Percentiles rank a stretch among this genome's conserved stretches.
These are phyloP conservation scores for Bergia sp. DNA, from an alignment of 92 coral and sea anemone species.

Conservation along the genomic window DNA sequence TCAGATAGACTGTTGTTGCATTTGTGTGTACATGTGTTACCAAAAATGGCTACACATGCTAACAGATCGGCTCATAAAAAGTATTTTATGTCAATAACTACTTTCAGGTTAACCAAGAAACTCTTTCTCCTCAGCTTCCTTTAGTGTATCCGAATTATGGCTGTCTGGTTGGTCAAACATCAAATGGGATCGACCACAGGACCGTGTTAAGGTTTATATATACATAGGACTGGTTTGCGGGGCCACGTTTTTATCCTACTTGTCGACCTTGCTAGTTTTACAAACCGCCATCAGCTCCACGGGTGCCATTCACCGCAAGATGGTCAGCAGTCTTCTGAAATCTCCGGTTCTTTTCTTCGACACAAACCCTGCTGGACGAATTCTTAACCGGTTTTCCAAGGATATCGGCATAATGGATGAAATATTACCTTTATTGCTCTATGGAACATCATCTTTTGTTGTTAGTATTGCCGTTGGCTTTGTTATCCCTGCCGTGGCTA, in stretches of 20 bases:
- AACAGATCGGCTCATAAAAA: no score
- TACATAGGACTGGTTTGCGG: conserved; percentile 13
- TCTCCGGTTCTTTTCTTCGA: no score
- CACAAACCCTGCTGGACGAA: no score
- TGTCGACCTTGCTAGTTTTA: conserved; percentile 18
- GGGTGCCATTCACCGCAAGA: background rate
- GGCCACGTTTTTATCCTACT: background rate
- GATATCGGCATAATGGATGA: background rate
- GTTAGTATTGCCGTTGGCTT: background rate
- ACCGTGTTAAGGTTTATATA: background rate
- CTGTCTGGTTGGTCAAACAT: conserved; percentile 31
- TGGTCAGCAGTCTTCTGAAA: no score
- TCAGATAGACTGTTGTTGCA: no score
- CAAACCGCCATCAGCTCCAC: background rate
- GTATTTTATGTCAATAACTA: no score
- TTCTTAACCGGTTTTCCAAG: no score
- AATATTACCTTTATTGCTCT: background rate
- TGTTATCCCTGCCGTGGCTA: background rate
- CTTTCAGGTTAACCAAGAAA: background rate
- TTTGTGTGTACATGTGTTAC: no score
- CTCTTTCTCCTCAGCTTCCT: conserved; percentile 5
- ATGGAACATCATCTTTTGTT: conserved; percentile 3
- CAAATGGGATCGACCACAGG: background rate
- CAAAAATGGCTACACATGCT: no score
- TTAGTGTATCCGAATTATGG: conserved; percentile 11